phyloP scores from a whole-genome alignment of 1,140 invertebrate species.

The Drosophila parabipectinata region DNA sequence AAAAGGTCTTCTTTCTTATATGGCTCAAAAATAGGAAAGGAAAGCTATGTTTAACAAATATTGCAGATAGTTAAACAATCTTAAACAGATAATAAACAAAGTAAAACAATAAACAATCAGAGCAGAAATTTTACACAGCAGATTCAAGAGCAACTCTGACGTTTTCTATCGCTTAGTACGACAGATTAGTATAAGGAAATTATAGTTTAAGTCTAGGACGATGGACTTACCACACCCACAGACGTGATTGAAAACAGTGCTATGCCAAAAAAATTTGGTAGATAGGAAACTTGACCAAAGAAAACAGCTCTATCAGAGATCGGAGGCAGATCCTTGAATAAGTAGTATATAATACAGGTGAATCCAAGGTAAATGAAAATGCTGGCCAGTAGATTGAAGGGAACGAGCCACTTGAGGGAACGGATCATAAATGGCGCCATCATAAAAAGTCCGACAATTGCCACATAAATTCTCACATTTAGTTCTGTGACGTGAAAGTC shows the following conservation, averaged over 20 bases:
- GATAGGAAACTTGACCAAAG: not conserved
- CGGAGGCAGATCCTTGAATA: slow-evolving; percentile 23
- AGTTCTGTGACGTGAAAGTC: not conserved
- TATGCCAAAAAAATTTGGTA: slow-evolving; percentile 30
- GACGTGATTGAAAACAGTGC: slow-evolving; percentile 42
- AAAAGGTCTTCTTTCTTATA: too few species aligned
- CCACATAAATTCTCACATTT: slow-evolving; percentile 9
- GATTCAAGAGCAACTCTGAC: too few species aligned
- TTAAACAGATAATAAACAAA: too few species aligned
- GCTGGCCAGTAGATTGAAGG: slow-evolving; percentile 25
- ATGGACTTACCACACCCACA: slow-evolving; percentile 48
- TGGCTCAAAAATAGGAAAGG: not conserved
- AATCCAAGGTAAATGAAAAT: slow-evolving; percentile 20
- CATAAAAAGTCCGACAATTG: slow-evolving; percentile 2
- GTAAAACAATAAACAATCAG: too few species aligned
- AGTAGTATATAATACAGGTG: slow-evolving; percentile 32
- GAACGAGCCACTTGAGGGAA: slow-evolving; percentile 37
- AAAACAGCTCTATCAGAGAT: slow-evolving; percentile 1
- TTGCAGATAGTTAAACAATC: too few species aligned
- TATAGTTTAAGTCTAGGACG: too few species aligned
- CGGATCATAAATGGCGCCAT: slow-evolving; percentile 41
- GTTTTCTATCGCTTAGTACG: too few species aligned
- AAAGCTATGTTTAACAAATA: not conserved
- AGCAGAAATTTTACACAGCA: too few species aligned
- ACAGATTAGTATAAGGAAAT: too few species aligned